Conservation (phyloP, 2,888 invertebrate species). For the Ferdinandea cuprea region DNA sequence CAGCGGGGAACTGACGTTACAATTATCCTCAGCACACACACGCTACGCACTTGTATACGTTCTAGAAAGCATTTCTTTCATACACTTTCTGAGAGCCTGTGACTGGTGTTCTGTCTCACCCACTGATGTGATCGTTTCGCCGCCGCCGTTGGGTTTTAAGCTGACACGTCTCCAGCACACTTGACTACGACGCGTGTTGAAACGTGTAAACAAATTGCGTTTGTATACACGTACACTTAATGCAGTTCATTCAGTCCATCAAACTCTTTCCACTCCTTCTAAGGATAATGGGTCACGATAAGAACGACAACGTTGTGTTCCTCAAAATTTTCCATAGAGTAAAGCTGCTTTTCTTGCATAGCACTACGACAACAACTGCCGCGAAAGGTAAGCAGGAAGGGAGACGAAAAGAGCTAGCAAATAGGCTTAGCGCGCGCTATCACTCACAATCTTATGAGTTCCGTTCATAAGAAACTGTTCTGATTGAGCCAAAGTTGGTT, state of each 20-base stretch:
- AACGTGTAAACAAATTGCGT: slow-evolving; percentile 72
- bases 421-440: slow-evolving; percentile 39
- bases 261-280: background rate
- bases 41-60: too few species aligned
- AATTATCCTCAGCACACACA: too few species aligned
- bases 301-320: slow-evolving; percentile 1
- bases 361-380: too few species aligned
- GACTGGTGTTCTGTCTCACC: slow-evolving; percentile 29
- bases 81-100: background rate
- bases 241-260: slow-evolving; percentile 49
- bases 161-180: slow-evolving; percentile 56
- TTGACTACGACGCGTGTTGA: slow-evolving; percentile 50
- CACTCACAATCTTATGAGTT: slow-evolving; percentile 10
- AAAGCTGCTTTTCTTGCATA: background rate
- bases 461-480: slow-evolving; percentile 43
- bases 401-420: slow-evolving; percentile 18
- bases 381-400: too few species aligned
- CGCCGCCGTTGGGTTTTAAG: slow-evolving; percentile 60
- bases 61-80: too few species aligned
- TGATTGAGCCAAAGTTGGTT: slow-evolving; percentile 61
- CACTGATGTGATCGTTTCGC: slow-evolving; percentile 56
- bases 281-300: slow-evolving; percentile 20
- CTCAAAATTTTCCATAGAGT: background rate
- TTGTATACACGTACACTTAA: slow-evolving; percentile 54
- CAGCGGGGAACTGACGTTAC: too few species aligned